Evolutionary conservation across 2,113 vertebrate genomes (phyloP), one percentile per base, ranked within the genome.

Genomic region (Thinocorus orbignyianus): DNA sequence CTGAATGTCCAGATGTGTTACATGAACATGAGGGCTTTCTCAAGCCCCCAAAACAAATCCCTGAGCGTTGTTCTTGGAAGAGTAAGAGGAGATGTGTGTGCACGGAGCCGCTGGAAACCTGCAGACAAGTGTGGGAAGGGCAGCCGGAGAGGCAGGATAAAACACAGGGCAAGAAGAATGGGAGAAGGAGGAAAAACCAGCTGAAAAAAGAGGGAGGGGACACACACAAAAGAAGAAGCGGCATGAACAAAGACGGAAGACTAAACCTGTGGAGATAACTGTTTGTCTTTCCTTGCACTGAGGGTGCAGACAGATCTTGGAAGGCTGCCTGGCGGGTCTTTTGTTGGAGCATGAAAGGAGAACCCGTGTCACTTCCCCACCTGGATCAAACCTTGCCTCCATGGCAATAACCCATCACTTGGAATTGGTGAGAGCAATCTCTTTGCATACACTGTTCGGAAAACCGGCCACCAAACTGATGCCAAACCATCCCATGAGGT

Each of bases 311-410:
- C 44, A 48, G 84, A 72, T 39, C 74, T 68, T 82, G 91, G 94
- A 93, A 93, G 62, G 86, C 70, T 91, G 93, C 86, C 96, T 92
- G 93, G 79, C 81, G 22, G 4, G 19, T 25, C 93, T 93, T 85
- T 66, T 90, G 85, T 58, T 66, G 58, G 78, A 80, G 71, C 68
- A 80, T 1, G 49, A 91, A 77, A 49, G 71, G 28, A 79, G n/a
- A 93, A 80, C 37, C 81, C 62, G 10, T 93, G 85, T 51, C 94
- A 86, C 46, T 81, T 94, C 93, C 51, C 54, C 30, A 51, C 33
- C 46, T 66, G 51, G 85, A 55, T 31, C 57, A 70, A 80, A 51
- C 92, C 76, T 90, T 92, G 69, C 49, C 74, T 87, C 74, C 49
- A 4, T 22, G 78, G 85, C 84, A 82, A 4, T 41, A 90, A 44